Base-by-base conservation (phyloP, 2,113 vertebrate species). In the Apeltes quadracus region DNA sequence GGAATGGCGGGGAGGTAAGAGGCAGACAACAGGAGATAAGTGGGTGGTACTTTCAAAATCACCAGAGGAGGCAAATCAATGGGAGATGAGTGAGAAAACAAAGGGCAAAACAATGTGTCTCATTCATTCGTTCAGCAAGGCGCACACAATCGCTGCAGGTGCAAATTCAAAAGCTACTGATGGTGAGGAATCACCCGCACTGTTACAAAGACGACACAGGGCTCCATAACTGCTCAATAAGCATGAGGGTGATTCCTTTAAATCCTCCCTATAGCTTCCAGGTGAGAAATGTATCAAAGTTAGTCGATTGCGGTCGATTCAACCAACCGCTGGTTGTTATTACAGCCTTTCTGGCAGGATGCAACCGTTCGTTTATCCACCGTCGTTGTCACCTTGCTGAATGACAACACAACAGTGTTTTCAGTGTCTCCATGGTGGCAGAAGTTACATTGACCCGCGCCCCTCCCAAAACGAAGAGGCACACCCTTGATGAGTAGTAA, bases 241-340 rank as follows among this genome's bases (percentile, higher is more conserved):
- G 36, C 72, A 55, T 27, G 32, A 16, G 32, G 55, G 53, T 36
- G 20, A 65, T 80, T 82, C 56, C 36, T 72, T 69, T 51, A 56
- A 80, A 80, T 62, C 74, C 71, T 34, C 22, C 54, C 29, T 32
- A 7, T 27, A 64, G 78, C 78, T 72, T 82, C 44, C 72, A 84
- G 86, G 83, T 67, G 63, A 84, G 54, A 75, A 44, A 32, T 5
- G 69, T 61, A 76, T 82, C 72, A 78, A 76, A 84, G n/a, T n/a
- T n/a, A n/a, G n/a, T n/a, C n/a, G n/a, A n/a, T n/a, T n/a, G n/a
- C n/a, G n/a, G n/a, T n/a, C n/a, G n/a, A n/a, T n/a, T n/a, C n/a
- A n/a, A n/a, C n/a, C n/a, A n/a, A n/a, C n/a, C n/a, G 15, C 32
- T 69, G 63, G 32, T 57, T 69, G 54, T 61, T 55, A 78, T 61